Evolutionary conservation across 1,140 invertebrate genomes (phyloP), one percentile per base, ranked within the genome.

Genomic region (Pogonus chalceus): DNA sequence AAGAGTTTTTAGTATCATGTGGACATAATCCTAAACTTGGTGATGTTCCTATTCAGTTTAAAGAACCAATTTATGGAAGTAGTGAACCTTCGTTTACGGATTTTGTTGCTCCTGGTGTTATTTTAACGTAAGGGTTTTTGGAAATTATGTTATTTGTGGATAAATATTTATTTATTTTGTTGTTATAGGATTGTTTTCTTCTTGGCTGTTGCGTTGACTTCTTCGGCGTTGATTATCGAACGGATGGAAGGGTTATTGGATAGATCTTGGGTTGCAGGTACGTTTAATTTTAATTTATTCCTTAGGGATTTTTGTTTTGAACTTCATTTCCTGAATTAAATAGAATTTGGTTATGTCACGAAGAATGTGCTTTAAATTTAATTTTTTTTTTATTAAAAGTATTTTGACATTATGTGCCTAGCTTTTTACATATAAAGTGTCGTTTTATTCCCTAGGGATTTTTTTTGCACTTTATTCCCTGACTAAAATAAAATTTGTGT

Each of bases 101-200:
- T 66, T 97, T 96, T 66, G 92, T 93, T 60, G 92, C 92, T 2
- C 92, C 92, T 18, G 92, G 93, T 57, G 83, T 96, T 39, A 92
- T 96, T 60, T 71, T 96, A 57, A 93, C 87, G 87, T 91, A 71
- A 81, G 14, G 4, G 14, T 16, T 43, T 12, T n/a, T n/a, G n/a
- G n/a, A 20, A 20, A 26, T 43, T 35, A 26, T 12, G 23, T 50
- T 23, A 31, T 26, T 47, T 48, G 20, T 43, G 39, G 9, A 53
- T 23, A 54, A 48, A 31, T 26, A 49, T 39, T 47, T 47, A 1
- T 52, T 56, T 56, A 56, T 57, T 59, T 53, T 62, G 60, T 64
- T 39, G 64, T 75, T 76, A 16, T 67, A 92, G 91, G 26, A 95
- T 96, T 46, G 89, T 94, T 3, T 97, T 93, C 76, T 95, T 96